Base-by-base conservation (phyloP, 2,888 invertebrate genomes). In the Campoplex nolae region DNA sequence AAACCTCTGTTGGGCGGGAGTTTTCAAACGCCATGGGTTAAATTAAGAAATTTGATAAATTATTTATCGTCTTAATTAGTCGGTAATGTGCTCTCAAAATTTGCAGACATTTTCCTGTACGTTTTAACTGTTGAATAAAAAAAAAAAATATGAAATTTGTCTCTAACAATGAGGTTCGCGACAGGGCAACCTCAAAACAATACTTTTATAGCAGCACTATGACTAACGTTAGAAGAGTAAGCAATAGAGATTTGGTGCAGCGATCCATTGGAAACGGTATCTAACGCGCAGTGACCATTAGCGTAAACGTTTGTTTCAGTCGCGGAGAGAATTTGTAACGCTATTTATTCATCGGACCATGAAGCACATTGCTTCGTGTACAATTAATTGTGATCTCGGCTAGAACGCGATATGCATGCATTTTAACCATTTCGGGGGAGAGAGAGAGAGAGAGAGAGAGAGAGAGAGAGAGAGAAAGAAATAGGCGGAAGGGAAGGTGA, bases 361-460 rank as follows among this genome's bases (percentile, higher is more conserved):
- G 38, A 68, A 67, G 77, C 58, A 78, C 73, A 84, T 82, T 81
- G 80, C 62, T 56, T 16, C 54, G 56, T 78, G 79, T 70, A 78
- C 77, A 74, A 84, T 87, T 87, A 87, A 87, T 87, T 87, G 81
- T 56, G 42, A 68, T 70, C 74, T 76, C 48, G 56, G 23, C 42
- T 42, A 51, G 56, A 54, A 48, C 54, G 51, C 13, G 23, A 38
- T 32, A 32, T 74, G 32, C 62, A 62, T 62, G 62, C 16, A 48
- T 3, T 18, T 28, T 58, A 48, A 4, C 9, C 45, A 45, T 32
- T 62, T 35, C 23, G 18, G 23, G 38, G 6, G 54, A 13, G 16
- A 45, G 32, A 32, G 70, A 13, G 70, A 68, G 68, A 45, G 11
- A 23, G 74, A 58, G 28, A 38, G 58, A 38, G 58, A 58, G 8